Evolutionary conservation across 2,113 vertebrate species (phyloP).

Genomic region (Ictalurus punctatus): DNA sequence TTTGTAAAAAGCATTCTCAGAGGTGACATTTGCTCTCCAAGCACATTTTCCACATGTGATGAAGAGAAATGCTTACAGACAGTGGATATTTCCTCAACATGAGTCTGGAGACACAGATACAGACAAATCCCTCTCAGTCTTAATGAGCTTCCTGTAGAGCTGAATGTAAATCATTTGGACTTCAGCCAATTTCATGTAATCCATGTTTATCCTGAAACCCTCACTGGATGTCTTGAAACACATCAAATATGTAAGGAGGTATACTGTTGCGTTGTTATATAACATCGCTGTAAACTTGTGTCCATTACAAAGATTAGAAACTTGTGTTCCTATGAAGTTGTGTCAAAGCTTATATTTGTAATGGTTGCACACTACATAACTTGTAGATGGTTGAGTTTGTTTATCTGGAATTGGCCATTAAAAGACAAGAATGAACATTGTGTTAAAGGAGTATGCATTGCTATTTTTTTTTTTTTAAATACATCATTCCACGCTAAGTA

Average conservation of each 20-base stretch:
- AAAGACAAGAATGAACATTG: not conserved
- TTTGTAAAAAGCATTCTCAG: conserved; percentile 1
- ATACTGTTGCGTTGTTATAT: not conserved
- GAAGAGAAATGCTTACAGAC: conserved; percentile 14
- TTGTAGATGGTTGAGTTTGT: not conserved
- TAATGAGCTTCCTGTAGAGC: conserved; percentile 36
- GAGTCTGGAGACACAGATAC: conserved; percentile 25
- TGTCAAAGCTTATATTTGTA: not conserved
- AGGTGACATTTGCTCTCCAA: conserved; percentile 8
- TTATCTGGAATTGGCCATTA: not conserved
- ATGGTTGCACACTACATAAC: not conserved
- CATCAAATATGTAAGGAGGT: not conserved
- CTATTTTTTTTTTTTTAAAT: no score
- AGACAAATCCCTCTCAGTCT: conserved; percentile 33
- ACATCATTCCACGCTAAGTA: not conserved
- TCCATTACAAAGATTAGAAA: not conserved
- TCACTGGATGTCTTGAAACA: not conserved
- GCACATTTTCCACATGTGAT: not conserved
- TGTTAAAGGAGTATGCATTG: not conserved
- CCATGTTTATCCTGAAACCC: conserved; percentile 7
- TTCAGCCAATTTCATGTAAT: conserved; percentile 24
- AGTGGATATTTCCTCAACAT: not conserved
- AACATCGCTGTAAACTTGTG: not conserved
- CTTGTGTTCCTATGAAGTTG: not conserved
- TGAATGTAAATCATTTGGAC: not conserved